Conservation (phyloP, 2,113 vertebrate genomes). For the Camelus bactrianus region DNA sequence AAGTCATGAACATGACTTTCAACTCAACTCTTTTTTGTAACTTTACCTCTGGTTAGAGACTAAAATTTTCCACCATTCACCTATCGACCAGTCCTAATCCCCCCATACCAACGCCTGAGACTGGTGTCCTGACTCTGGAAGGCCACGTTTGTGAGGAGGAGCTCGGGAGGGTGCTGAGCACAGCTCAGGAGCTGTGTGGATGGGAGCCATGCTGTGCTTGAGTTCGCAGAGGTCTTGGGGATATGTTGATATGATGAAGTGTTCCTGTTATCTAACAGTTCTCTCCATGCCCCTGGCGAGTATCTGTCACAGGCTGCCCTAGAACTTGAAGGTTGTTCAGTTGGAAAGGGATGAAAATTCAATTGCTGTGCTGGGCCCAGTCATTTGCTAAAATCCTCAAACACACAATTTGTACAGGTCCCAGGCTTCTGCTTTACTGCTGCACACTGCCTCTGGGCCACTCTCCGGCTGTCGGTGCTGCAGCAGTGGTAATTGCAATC, state of each 20-base stretch:
- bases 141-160: neutral
- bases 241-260: neutral
- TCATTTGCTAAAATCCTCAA: conserved; percentile 40
- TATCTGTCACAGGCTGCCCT: neutral
- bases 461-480: neutral
- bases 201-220: fast-evolving
- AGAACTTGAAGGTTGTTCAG: conserved; percentile 1
- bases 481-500: neutral
- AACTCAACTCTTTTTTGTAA: neutral
- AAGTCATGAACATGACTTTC: neutral
- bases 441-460: neutral
- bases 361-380: neutral
- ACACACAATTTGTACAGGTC: neutral
- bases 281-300: neutral
- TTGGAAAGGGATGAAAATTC: conserved; percentile 45
- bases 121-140: neutral
- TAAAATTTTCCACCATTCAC: neutral
- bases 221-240: neutral
- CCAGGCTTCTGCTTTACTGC: neutral
- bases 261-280: neutral
- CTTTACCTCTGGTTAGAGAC: conserved; percentile 40
- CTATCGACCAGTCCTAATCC: neutral
- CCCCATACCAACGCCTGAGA: neutral
- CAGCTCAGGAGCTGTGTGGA: neutral
- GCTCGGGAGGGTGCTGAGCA: neutral